These are phyloP conservation scores for Aphidius ervi DNA, from an alignment of 1,140 invertebrate species.

Conservation along the genomic window DNA sequence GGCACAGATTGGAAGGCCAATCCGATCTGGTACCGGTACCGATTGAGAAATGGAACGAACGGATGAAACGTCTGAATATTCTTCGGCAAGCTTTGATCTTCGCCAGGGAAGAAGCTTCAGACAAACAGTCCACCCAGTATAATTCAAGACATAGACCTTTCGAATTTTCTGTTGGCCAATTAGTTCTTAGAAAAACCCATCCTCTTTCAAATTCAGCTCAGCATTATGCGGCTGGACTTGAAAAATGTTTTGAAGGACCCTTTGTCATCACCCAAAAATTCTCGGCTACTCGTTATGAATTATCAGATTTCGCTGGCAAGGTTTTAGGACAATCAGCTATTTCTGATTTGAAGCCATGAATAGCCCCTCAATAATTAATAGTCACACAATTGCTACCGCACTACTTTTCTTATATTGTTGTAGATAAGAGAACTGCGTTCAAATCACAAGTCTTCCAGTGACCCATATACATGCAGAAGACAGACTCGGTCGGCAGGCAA, in stretches of 20 bases:
- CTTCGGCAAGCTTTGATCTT: background rate
- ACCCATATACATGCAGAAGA: too few relatives aligned
- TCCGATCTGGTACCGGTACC: background rate
- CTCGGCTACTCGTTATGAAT: background rate
- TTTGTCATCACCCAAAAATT: background rate
- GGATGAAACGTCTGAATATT: background rate
- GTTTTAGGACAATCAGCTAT: background rate
- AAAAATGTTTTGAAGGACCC: conserved; percentile 16
- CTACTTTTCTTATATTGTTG: too few relatives aligned
- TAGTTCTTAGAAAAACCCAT: conserved; percentile 17
- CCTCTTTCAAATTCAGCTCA: conserved; percentile 12
- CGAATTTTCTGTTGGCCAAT: conserved; percentile 16
- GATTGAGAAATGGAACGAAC: background rate
- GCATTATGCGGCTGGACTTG: conserved; percentile 20
- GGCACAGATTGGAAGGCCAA: background rate
- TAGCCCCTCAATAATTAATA: too few relatives aligned
- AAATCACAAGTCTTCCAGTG: too few relatives aligned
- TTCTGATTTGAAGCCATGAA: background rate
- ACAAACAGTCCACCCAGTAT: conserved; percentile 7
- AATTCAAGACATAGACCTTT: background rate
- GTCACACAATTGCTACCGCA: too few relatives aligned
- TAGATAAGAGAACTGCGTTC: too few relatives aligned
- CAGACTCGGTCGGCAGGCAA: too few relatives aligned
- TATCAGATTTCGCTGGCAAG: background rate
- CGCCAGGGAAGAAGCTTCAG: background rate